Evolutionary conservation across 1,140 invertebrate species (phyloP).

Genomic region (Lamellibrachia luymesi): DNA sequence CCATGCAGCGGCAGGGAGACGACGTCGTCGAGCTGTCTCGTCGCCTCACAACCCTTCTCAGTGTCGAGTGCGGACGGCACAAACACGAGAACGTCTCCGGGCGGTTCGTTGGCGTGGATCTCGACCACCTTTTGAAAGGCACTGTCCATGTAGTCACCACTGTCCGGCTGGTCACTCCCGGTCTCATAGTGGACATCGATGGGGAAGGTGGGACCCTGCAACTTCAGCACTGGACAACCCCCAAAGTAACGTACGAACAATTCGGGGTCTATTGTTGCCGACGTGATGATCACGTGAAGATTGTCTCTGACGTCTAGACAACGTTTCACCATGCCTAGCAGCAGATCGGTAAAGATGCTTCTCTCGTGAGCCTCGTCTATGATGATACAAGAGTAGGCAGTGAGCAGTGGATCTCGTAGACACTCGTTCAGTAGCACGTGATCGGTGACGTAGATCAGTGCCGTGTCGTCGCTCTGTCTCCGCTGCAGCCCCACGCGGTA

Average conservation of each 20-base stretch:
- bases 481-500: constrained; percentile 70
- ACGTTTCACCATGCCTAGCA: constrained; percentile 92
- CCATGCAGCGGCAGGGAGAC: constrained; percentile 68
- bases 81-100: constrained; percentile 95
- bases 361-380: constrained; percentile 98
- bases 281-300: constrained; percentile 93
- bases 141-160: constrained; percentile 78
- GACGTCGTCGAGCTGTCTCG: constrained; percentile 18
- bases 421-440: constrained; percentile 89
- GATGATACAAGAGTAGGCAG: constrained; percentile 86
- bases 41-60: constrained; percentile 39
- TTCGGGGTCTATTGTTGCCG: constrained; percentile 81
- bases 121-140: constrained; percentile 92
- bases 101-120: constrained; percentile 86
- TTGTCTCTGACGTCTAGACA: constrained; percentile 75
- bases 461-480: constrained; percentile 72
- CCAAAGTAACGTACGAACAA: constrained; percentile 70
- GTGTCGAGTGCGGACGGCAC: constrained; percentile 67
- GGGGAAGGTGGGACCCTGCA: constrained; percentile 79
- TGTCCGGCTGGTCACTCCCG: not conserved
- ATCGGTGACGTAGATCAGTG: constrained; percentile 99
- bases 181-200: constrained; percentile 83
- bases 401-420: constrained; percentile 77
- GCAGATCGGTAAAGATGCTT: constrained; percentile 87
- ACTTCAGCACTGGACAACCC: constrained; percentile 91